Conservation (phyloP, 1,140 invertebrate species). For the Caenorhabditis inopinata region DNA sequence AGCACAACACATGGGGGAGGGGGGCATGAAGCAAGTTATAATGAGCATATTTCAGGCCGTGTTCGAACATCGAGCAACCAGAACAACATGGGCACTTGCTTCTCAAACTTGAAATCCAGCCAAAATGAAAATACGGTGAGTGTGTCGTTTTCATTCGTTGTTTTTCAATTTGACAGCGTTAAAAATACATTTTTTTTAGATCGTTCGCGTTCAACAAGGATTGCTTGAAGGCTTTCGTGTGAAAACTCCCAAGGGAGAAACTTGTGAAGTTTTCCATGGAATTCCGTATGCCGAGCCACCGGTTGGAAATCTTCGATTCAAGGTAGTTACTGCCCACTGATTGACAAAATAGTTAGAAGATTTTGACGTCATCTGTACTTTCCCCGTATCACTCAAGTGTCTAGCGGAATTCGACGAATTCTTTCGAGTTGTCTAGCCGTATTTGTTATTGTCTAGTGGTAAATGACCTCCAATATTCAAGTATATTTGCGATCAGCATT, state of each 20-base stretch:
- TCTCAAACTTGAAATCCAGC: slow-evolving; percentile 5
- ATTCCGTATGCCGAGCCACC: slow-evolving; percentile 56
- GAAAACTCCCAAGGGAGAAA: background rate
- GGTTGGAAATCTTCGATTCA: slow-evolving; percentile 52
- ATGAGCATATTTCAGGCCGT: background rate
- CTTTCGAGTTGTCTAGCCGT: background rate
- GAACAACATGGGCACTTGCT: background rate
- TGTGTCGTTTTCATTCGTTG: background rate
- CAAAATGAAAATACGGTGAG: background rate
- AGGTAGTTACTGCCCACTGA: slow-evolving; percentile 39
- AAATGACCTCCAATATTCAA: background rate
- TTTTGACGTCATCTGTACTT: slow-evolving; percentile 6
- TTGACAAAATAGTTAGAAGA: background rate
- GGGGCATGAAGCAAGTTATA: too few relatives aligned
- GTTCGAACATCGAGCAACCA: slow-evolving; percentile 23
- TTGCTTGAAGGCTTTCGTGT: slow-evolving; percentile 4
- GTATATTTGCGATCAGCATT: background rate
- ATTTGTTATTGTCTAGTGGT: background rate
- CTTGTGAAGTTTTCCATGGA: slow-evolving; percentile 49
- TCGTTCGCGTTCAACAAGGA: background rate
- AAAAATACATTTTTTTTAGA: too few relatives aligned
- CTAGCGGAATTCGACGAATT: slow-evolving; percentile 14
- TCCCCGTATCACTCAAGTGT: background rate
- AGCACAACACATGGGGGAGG: too few relatives aligned
- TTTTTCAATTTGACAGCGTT: background rate